These are phyloP conservation scores for Drosophila nannoptera DNA, from an alignment of 1,140 invertebrate genomes.

Conservation along the genomic window DNA sequence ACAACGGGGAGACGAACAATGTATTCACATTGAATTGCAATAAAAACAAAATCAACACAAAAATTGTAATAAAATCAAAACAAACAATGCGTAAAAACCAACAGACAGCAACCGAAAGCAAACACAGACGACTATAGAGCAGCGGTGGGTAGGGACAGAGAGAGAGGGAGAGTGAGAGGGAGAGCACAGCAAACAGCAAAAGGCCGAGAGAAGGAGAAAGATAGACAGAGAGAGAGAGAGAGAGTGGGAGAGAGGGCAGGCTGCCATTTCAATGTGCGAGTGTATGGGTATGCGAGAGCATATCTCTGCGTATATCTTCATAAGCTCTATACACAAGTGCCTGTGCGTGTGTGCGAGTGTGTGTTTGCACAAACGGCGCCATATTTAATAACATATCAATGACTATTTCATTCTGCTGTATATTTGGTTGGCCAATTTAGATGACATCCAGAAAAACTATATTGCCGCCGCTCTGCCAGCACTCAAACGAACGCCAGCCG, in stretches of 20 bases:
- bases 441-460: slow-evolving; percentile 28
- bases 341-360: slow-evolving; percentile 6
- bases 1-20: slow-evolving; percentile 9
- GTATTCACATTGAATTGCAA: slow-evolving; percentile 66
- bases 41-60: slow-evolving; percentile 77
- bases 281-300: slow-evolving; percentile 26
- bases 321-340: slow-evolving; percentile 26
- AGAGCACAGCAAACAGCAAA: too few relatives aligned
- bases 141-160: neutral
- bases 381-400: slow-evolving; percentile 72
- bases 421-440: slow-evolving; percentile 36
- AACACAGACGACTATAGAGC: slow-evolving; percentile 26
- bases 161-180: neutral
- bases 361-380: slow-evolving; percentile 58
- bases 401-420: slow-evolving; percentile 60
- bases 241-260: too few relatives aligned
- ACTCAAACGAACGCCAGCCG: too few relatives aligned
- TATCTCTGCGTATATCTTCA: slow-evolving; percentile 35
- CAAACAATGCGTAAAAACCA: slow-evolving; percentile 59
- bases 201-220: neutral
- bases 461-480: neutral
- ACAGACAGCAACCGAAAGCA: slow-evolving; percentile 36
- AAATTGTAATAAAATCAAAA: slow-evolving; percentile 76
- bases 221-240: neutral
- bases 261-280: slow-evolving; percentile 7